Percentiles rank a stretch among this genome's conserved stretches.
Conservation (phyloP, 2,888 invertebrate species). For the Philereme transversata region DNA sequence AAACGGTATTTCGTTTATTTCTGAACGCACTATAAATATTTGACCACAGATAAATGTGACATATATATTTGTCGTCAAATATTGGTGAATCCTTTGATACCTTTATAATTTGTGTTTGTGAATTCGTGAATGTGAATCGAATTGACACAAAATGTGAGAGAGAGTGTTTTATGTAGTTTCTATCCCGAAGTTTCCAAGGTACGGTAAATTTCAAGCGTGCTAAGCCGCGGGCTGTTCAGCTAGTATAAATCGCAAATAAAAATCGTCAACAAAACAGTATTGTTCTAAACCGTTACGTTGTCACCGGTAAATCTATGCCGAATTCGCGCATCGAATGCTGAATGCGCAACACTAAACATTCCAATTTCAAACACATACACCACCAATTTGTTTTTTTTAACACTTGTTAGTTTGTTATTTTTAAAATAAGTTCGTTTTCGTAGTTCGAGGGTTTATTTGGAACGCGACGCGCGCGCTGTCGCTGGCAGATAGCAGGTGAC, state of each 20-base stretch:
- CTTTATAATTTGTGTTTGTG: too few relatives aligned
- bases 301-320: conserved; percentile 60
- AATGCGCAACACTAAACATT: conserved; percentile 54
- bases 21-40: too few relatives aligned
- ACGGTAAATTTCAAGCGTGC: too few relatives aligned
- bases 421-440: conserved; percentile 43
- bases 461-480: conserved; percentile 66
- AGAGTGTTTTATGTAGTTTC: too few relatives aligned
- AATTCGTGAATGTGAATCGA: too few relatives aligned
- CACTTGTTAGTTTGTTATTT: conserved; percentile 55
- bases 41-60: too few relatives aligned
- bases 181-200: too few relatives aligned
- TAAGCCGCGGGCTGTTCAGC: too few relatives aligned
- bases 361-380: conserved; percentile 55
- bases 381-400: conserved; percentile 54
- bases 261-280: conserved; percentile 37
- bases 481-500: conserved; percentile 78
- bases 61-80: too few relatives aligned
- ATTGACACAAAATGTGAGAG: too few relatives aligned
- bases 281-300: conserved; percentile 57
- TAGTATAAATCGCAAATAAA: conserved; percentile 33
- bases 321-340: conserved; percentile 65
- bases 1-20: too few relatives aligned
- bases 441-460: conserved; percentile 49
- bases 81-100: too few relatives aligned